A percentile compares a stretch with the other conserved stretches of the same genome.
phyloP scores from a whole-genome alignment of 2,888 invertebrate species.

The Clistopyga incitator region DNA sequence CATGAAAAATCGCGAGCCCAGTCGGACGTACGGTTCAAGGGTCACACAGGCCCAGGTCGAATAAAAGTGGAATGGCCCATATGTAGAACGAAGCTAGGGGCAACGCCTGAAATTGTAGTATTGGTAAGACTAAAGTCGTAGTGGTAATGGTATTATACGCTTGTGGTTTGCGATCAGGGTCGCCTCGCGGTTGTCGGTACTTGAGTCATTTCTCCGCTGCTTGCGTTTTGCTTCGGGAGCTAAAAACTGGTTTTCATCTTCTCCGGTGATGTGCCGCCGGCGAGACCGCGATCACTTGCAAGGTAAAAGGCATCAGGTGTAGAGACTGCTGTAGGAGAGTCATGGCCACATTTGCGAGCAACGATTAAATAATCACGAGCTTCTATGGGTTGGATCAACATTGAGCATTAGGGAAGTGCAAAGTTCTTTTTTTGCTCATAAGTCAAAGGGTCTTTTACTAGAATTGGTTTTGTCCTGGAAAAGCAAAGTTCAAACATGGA shows the following conservation, averaged over 20 bases:
- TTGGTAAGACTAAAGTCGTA: constrained; percentile 20
- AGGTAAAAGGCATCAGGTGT: constrained; percentile 28
- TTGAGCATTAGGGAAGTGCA: background rate
- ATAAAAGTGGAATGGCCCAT: no score
- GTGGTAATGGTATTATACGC: constrained; percentile 45
- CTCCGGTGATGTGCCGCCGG: constrained; percentile 33
- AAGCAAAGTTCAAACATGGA: background rate
- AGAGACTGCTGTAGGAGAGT: constrained; percentile 20
- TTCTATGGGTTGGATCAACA: constrained; percentile 34
- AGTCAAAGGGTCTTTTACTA: no score
- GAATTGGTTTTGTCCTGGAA: background rate
- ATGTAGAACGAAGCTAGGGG: background rate
- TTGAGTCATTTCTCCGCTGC: constrained; percentile 49
- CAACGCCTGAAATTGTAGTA: constrained; percentile 43
- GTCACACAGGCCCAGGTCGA: no score
- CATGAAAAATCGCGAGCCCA: no score
- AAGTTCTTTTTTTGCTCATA: background rate
- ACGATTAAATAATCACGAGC: constrained; percentile 51
- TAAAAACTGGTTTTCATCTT: constrained; percentile 65
- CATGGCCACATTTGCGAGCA: constrained; percentile 25
- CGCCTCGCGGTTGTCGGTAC: constrained; percentile 53
- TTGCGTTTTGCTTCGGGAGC: constrained; percentile 32
- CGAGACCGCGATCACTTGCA: constrained; percentile 53
- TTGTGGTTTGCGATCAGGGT: constrained; percentile 57
- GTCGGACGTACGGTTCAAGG: no score